Evolutionary conservation across 2,888 invertebrate species (phyloP).

Genomic region (Orchesellides sinensis): DNA sequence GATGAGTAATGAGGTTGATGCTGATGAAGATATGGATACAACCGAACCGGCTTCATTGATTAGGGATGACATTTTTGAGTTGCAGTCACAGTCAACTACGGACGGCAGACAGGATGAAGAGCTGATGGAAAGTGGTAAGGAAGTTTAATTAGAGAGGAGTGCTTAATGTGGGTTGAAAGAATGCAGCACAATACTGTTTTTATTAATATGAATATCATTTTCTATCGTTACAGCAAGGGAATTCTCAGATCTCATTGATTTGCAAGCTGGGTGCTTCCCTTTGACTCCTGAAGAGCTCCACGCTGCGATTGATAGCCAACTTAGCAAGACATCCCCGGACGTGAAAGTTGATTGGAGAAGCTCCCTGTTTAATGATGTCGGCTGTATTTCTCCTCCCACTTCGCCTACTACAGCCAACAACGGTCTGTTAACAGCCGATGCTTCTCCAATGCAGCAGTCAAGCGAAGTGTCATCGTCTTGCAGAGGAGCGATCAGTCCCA

Average conservation of each 20-base stretch:
- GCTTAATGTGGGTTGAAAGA: not conserved
- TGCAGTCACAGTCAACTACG: no score
- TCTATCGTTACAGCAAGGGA: not conserved
- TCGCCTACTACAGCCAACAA: not conserved
- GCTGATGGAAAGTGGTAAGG: no score
- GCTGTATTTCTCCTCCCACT: not conserved
- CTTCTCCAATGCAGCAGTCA: not conserved
- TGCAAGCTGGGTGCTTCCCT: not conserved
- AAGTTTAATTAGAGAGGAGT: not conserved
- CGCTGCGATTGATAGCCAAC: conserved; percentile 6
- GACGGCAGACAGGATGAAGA: no score
- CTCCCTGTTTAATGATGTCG: not conserved
- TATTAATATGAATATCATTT: not conserved
- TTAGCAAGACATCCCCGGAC: not conserved
- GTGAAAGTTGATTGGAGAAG: conserved; percentile 4
- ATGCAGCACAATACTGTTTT: no score
- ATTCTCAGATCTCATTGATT: not conserved
- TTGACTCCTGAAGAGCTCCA: not conserved
- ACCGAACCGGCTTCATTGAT: no score
- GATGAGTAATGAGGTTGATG: no score
- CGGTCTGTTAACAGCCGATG: not conserved
- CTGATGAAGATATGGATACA: no score
- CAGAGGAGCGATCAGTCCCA: not conserved
- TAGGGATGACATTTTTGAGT: no score
- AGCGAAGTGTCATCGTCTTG: not conserved